Evolutionary conservation across 2,797 vertebrate species (phyloP), one percentile per base, ranked within the genome.

Genomic region (Micropoecilia bifurca): DNA sequence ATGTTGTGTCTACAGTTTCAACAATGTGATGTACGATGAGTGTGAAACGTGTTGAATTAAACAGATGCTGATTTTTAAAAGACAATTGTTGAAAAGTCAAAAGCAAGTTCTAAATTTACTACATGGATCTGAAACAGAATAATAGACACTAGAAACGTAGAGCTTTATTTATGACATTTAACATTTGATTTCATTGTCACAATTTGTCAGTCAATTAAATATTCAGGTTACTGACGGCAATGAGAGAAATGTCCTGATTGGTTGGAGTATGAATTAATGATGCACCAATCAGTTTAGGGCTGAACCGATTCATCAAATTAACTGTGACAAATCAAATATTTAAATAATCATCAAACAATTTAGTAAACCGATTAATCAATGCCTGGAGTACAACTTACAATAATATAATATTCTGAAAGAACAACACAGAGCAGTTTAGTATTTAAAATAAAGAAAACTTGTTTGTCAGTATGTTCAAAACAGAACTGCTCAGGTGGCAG

Each of bases 81-180:
- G 18, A 50, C 2, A 50, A 20, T 22, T 20, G 6, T 50, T 50
- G 48, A 50, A 50, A 55, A 55, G 53, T 55, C 8, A n/a, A 55
- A 55, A 55, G 48, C n/a, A 77, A 13, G 68, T 55, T 72, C 33
- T 76, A 77, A 69, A 55, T 36, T 48, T 50, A 14, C 28, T 61
- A 22, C 13, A 43, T 39, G 73, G 5, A 33, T 63, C 5, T 36
- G 6, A 63, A 36, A 16, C 30, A 16, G 61, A 6, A 39, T 39
- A 36, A 22, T 9, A 53, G 22, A 53, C 22, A 53, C 50, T 22
- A 8, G 8, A 6, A 53, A 25, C 0, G 50, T 8, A 53, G 20
- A 53, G 20, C 22, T 53, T 53, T 22, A 7, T 53, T 53, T 22
- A 53, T 53, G 25, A 55, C 20, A 9, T 55, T 8, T 55, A 25